Evolutionary conservation across 2,888 invertebrate genomes (phyloP), one percentile per base, ranked within the genome.

Genomic region (Oxystoma pomonae): DNA sequence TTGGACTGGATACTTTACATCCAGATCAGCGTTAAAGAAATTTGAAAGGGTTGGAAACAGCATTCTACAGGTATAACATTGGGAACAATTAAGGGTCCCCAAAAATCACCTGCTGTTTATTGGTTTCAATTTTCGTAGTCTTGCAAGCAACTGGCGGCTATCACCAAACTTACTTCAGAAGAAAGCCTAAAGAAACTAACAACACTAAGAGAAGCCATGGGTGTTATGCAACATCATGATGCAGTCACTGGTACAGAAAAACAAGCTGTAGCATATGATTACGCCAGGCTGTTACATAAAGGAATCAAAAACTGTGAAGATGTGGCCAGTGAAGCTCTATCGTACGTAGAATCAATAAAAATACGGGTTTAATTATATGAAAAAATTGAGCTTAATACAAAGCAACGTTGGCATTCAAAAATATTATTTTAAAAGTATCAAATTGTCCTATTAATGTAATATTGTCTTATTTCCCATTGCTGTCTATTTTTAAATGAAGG

Each of bases 1-100:
- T 75, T 98, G 98, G 98, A 94, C 96, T 0, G 98, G 98, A 0
- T 94, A 92, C 74, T 94, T 87, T 73, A 89, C 90, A 0, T 94
- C 94, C 0, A 83, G 94, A 9, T 92, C 94, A 0, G 89, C 91
- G 0, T 82, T 90, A 0, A 94, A 94, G 74, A 87, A 85, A 67
- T 90, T 86, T 69, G 91, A 92, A 75, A 83, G 92, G 35, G 80
- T 85, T 67, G 89, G 88, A 0, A 92, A 92, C 71, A 87, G 86
- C 69, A 86, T 89, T 63, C 74, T 92, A 17, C 92, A 93, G 82
- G 90, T 88, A n/a, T n/a, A n/a, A n/a, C n/a, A n/a, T n/a, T n/a
- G n/a, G n/a, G n/a, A n/a, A n/a, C n/a, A n/a, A n/a, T n/a, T n/a
- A n/a, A n/a, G n/a, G n/a, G n/a, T n/a, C n/a, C n/a, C n/a, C n/a